Evolutionary conservation across 2,113 vertebrate genomes (phyloP), one percentile per base, ranked within the genome.

Genomic region (Trachemys scripta): DNA sequence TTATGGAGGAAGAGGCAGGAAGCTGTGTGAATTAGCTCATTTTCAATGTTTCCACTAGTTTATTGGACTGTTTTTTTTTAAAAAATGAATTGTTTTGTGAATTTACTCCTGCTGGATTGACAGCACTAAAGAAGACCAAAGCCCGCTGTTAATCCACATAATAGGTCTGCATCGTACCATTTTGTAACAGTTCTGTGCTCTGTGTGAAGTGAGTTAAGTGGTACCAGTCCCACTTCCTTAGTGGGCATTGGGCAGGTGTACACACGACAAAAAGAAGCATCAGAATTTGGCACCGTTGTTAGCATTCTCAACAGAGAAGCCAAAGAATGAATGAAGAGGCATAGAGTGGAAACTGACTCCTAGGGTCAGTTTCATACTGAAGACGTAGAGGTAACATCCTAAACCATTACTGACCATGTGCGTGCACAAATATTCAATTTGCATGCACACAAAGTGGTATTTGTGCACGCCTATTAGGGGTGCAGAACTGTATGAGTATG

Each of bases 351-450:
- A 78, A 57, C 82, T 29, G 3, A 53, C 89, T 59, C 59, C 93
- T 62, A 89, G 31, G 81, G 59, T 35, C 56, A 89, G 89, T 94
- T 95, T 95, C 87, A 89, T 17, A 88, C 90, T 89, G 72, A 75
- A 96, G n/a, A 53, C 82, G 87, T 87, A 92, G 75, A 95, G 90
- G 89, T 82, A 59, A 17, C 69, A 87, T 90, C 50, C 88, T 85
- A 88, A 81, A 65, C 57, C 86, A 53, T 2, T 54, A 4, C 79
- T 29, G 69, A 45, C 80, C 88, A 1, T 72, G 56, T 90, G 94
- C 54, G 47, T 1, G 0, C 65, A 69, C 79, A 22, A 10, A 38
- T 72, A 22, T 94, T 75, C 88, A 95, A 91, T 95, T 47, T 29
- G 42, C 75, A 72, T 20, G 35, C n/a, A 72, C n/a, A 38, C n/a